Evolutionary conservation across 2,113 vertebrate genomes (phyloP).

Genomic region (Mixornis gularis): DNA sequence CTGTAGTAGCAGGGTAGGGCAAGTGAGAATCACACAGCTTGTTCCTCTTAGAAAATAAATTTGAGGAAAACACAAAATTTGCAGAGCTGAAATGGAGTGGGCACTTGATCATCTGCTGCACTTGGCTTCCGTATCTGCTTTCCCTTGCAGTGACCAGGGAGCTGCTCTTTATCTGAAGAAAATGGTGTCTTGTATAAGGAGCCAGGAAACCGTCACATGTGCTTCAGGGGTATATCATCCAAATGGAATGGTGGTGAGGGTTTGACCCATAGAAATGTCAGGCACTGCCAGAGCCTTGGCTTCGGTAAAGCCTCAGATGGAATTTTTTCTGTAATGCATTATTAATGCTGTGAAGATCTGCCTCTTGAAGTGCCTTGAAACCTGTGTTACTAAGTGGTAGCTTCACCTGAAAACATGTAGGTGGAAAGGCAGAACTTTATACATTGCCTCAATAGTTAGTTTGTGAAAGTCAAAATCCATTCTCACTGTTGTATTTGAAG

Average conservation of each 20-base stretch:
- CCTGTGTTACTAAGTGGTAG: background rate
- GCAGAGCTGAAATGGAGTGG: background rate
- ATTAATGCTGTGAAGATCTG: background rate
- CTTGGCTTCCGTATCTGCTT: background rate
- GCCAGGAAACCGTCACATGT: background rate
- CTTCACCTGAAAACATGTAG: background rate
- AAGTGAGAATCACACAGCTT: background rate
- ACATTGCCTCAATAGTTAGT: accelerated
- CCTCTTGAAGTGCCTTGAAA: background rate
- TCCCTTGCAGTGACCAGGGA: background rate
- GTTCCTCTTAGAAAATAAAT: background rate
- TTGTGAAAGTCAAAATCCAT: background rate
- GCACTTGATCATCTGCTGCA: background rate
- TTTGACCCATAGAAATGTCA: background rate
- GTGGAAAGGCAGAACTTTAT: background rate
- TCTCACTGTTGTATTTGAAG: background rate
- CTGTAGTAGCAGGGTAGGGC: background rate
- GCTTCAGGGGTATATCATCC: accelerated
- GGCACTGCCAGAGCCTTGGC: background rate
- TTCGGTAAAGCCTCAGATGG: background rate
- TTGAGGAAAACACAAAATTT: background rate
- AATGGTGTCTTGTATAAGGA: background rate
- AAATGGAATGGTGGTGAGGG: background rate
- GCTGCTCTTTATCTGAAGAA: background rate
- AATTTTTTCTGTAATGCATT: background rate